Base-by-base conservation (phyloP, 2,888 invertebrate genomes). In the Philaethria dido region DNA sequence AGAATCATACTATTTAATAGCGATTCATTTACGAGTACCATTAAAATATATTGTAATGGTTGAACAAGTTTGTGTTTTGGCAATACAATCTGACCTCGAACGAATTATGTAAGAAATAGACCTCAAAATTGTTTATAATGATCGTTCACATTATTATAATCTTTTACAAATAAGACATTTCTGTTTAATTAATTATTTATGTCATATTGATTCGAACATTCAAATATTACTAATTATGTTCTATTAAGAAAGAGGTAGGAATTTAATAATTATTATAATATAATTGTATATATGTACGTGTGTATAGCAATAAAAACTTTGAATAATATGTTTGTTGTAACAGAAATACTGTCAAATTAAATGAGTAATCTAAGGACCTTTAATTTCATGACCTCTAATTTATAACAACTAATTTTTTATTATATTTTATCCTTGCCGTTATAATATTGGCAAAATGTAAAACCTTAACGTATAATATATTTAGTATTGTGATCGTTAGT, bases 31-130 rank as follows among this genome's bases (percentile, higher is more conserved):
- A 72, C 44, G 69, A 74, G 70, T 62, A 68, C 70, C 68, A 75
- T 75, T 74, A 70, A 75, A 75, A 75, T 75, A 75, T 76, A 77
- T 74, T 71, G 73, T 77, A 78, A 81, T 76, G 75, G 79, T 76
- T 78, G 76, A 76, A 80, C 80, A 75, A 78, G 79, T 82, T 83
- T 80, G 74, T 69, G 76, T 83, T 82, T 82, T 83, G 77, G 82
- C 81, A 85, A 83, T 80, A 80, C 81, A 83, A 81, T 75, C 72
- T 71, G 79, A 80, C 84, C 81, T 81, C 83, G 81, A 75, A 73
- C 73, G 73, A 73, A 76, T 85, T 88, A 86, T 83, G 85, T 87
- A 87, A 88, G 79, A 78, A 77, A 76, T 74, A 75, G 80, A 80
- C 87, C 85, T 87, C 82, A 84, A 75, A 75, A 81, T 83, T 79